A percentile compares a stretch with the other conserved stretches of the same genome.
These are phyloP conservation scores for Capreolus pygargus DNA, from an alignment of 2,113 vertebrate genomes.

Conservation along the genomic window DNA sequence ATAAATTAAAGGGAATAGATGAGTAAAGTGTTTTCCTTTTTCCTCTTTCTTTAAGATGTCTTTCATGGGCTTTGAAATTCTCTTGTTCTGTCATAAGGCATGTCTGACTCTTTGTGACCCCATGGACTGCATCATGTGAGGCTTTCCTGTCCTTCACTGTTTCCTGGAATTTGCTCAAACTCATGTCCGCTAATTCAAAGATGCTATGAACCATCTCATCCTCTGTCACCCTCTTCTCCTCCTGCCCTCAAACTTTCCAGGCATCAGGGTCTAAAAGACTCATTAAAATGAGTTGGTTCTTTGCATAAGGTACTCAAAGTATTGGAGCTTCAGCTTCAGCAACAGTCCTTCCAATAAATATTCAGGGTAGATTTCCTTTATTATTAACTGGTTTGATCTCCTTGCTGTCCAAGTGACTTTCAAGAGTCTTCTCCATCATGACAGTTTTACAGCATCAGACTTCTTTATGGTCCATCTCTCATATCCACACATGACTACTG, in stretches of 20 bases:
- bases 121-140: background rate
- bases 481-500: background rate
- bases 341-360: background rate
- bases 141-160: background rate
- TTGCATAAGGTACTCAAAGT: background rate
- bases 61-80: background rate
- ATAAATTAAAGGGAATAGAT: background rate
- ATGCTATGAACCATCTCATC: background rate
- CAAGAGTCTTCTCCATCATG: background rate
- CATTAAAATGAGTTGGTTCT: background rate
- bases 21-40: background rate
- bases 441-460: background rate
- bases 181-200: background rate
- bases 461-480: background rate
- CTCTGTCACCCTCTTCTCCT: background rate
- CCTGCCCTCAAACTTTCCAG: background rate
- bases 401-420: background rate
- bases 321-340: background rate
- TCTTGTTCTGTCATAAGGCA: background rate
- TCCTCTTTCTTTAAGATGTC: background rate
- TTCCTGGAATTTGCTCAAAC: background rate
- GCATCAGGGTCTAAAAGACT: background rate
- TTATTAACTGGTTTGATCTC: background rate
- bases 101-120: background rate
- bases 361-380: background rate